Evolutionary conservation across 2,888 invertebrate species (phyloP).

Genomic region (Orthosia incerta): DNA sequence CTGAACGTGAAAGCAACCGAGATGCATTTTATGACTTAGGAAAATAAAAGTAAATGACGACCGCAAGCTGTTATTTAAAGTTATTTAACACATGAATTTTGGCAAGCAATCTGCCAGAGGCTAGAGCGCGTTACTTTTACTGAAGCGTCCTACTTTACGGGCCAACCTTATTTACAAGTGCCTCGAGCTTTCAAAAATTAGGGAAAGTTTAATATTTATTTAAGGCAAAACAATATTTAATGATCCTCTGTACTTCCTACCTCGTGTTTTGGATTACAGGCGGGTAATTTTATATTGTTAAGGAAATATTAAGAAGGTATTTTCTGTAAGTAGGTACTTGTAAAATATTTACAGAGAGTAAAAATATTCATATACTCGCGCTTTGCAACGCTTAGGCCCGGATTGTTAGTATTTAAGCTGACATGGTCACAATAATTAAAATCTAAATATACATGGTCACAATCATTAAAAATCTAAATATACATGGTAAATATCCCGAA

Average conservation of each 20-base stretch:
- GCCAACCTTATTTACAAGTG: constrained; percentile 4
- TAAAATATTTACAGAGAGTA: too few relatives aligned
- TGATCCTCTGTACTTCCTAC: neutral
- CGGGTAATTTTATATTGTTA: neutral
- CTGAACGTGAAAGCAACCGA: too few relatives aligned
- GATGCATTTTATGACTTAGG: neutral
- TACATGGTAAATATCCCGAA: too few relatives aligned
- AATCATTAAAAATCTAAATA: too few relatives aligned
- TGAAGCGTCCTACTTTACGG: neutral
- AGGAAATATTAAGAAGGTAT: neutral
- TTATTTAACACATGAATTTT: constrained; percentile 1
- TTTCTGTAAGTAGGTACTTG: neutral
- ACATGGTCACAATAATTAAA: too few relatives aligned
- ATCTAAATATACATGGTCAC: too few relatives aligned
- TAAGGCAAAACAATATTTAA: neutral
- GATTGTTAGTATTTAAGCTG: too few relatives aligned
- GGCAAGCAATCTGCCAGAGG: neutral
- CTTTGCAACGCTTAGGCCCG: neutral
- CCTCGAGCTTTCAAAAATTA: constrained; percentile 4
- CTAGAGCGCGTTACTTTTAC: neutral
- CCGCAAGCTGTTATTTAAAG: constrained; percentile 1
- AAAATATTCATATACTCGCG: too few relatives aligned
- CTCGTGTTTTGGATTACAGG: neutral
- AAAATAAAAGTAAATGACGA: neutral
- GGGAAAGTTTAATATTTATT: constrained; percentile 7